Percentiles rank a stretch among this genome's conserved stretches.
phyloP scores from a whole-genome alignment of 1,140 invertebrate genomes.

The Steinernema khuongi region DNA sequence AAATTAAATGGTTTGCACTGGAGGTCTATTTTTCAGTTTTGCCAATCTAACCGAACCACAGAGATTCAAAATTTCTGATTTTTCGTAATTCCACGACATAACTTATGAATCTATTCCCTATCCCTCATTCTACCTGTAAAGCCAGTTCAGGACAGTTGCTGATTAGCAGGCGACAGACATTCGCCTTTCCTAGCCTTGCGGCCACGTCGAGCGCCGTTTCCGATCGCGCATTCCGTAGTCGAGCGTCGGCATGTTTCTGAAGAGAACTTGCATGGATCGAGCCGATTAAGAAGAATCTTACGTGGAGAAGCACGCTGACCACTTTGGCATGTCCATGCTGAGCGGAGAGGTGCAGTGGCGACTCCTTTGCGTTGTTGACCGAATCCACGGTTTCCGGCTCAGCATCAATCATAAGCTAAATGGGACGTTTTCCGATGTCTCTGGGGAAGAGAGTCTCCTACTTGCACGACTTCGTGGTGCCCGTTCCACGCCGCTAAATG shows the following conservation, averaged over 20 bases:
- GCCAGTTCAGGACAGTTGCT: constrained; percentile 43
- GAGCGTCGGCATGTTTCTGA: constrained; percentile 79
- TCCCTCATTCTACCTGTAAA: constrained; percentile 40
- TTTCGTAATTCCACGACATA: no score
- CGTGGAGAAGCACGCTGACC: constrained; percentile 73
- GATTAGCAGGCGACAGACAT: constrained; percentile 63
- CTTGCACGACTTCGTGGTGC: constrained; percentile 73
- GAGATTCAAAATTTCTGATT: no score
- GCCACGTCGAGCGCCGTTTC: constrained; percentile 89
- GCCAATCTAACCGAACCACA: no score
- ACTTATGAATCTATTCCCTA: no score
- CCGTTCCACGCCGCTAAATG: constrained; percentile 85
- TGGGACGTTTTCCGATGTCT: constrained; percentile 68
- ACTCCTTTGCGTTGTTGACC: constrained; percentile 85
- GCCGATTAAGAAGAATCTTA: constrained; percentile 35
- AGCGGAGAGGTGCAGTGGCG: constrained; percentile 83
- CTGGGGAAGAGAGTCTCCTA: constrained; percentile 72
- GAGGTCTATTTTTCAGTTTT: no score
- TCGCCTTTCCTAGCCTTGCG: constrained; percentile 74
- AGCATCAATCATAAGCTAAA: constrained; percentile 45
- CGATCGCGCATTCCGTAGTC: constrained; percentile 76
- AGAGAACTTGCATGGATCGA: constrained; percentile 20
- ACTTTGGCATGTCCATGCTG: constrained; percentile 87
- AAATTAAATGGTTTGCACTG: no score
- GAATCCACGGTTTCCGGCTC: constrained; percentile 45